Percentiles rank a stretch among this genome's conserved stretches.
Conservation (phyloP, 2,113 vertebrate genomes). For the Syngnathus scovelli region DNA sequence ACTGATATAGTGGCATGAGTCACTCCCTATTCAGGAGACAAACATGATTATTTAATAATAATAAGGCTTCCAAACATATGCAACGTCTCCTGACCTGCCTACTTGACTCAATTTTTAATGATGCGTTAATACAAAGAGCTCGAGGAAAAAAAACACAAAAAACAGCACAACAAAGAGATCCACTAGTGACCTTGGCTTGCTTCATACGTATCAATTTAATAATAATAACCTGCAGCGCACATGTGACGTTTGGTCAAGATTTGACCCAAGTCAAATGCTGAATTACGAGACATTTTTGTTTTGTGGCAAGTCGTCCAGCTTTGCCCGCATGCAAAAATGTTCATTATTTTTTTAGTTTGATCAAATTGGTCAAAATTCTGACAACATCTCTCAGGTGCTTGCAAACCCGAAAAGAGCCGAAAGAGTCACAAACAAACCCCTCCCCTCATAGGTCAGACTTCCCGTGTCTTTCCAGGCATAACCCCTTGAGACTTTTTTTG, state of each 20-base stretch:
- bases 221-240: background rate
- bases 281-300: no score
- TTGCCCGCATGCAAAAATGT: background rate
- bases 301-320: no score
- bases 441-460: no score
- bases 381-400: no score
- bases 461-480: no score
- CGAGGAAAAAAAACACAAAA: slow-evolving; percentile 62
- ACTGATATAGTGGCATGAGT: slow-evolving; percentile 81
- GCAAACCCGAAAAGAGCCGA: no score
- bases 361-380: background rate
- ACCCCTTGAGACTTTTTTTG: no score
- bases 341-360: no score
- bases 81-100: slow-evolving; percentile 63
- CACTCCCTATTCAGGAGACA: slow-evolving; percentile 87
- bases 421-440: no score
- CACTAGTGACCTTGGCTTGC: slow-evolving; percentile 64
- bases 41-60: slow-evolving; percentile 90
- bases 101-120: slow-evolving; percentile 75
- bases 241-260: background rate
- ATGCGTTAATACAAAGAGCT: slow-evolving; percentile 71
- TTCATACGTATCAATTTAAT: slow-evolving; percentile 62
- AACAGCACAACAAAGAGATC: slow-evolving; percentile 54
- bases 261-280: no score
- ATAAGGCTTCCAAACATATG: slow-evolving; percentile 84